Evolutionary conservation across 2,113 vertebrate species (phyloP).

Genomic region (Harpagus bidentatus): DNA sequence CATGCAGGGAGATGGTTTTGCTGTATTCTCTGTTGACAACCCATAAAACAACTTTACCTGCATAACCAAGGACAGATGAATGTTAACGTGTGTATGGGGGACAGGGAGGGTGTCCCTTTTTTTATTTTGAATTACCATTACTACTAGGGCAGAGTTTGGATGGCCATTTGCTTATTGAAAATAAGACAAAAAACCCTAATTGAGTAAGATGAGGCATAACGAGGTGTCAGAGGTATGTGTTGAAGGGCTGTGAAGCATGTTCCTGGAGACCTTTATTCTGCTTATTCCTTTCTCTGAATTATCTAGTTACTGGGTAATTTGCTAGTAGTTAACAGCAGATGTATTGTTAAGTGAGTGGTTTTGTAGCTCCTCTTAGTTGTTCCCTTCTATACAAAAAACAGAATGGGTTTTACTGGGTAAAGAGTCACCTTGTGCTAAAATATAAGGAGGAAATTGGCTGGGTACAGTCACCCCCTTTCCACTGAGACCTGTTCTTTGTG

Average conservation of each 20-base stretch:
- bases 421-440: background rate
- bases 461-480: background rate
- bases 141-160: background rate
- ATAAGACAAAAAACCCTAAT: background rate
- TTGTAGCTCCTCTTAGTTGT: background rate
- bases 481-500: background rate
- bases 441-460: background rate
- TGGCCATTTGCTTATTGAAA: background rate
- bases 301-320: background rate
- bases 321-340: background rate
- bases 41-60: background rate
- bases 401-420: background rate
- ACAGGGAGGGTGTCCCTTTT: background rate
- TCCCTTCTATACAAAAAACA: background rate
- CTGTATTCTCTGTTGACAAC: background rate
- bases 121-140: background rate
- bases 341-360: background rate
- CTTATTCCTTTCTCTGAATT: background rate
- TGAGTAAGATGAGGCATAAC: background rate
- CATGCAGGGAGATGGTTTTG: background rate
- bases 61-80: background rate
- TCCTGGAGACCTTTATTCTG: background rate
- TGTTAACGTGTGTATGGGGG: rapidly evolving
- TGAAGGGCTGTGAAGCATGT: background rate
- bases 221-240: background rate